Evolutionary conservation across 1,140 invertebrate genomes (phyloP), one percentile per base, ranked within the genome.

Genomic region (Aphelinus atriplicis): DNA sequence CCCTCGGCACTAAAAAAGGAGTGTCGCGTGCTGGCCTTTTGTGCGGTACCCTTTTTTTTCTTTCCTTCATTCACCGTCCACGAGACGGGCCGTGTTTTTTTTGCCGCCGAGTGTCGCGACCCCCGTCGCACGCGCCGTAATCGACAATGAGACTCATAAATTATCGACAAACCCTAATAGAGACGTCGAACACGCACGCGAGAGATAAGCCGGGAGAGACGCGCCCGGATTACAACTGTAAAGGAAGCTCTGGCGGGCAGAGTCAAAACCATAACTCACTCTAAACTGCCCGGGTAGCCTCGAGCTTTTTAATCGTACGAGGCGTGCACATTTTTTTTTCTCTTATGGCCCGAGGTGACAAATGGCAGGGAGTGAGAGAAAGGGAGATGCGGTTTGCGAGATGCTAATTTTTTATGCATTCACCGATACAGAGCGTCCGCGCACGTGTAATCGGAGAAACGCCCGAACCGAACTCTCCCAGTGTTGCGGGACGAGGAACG

Each of bases 101-200:
- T 72, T 69, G n/a, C 26, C 63, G 50, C 53, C 58, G 56, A 3
- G 48, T 75, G 76, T 77, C 78, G 73, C 77, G 26, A 75, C 75
- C 78, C 81, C 79, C 76, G 80, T 87, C 84, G 10, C 50, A 84
- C 73, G 82, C 82, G 84, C 84, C 85, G 84, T 87, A 87, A 87
- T 87, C 83, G 84, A 86, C 87, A 87, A 87, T 87, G 75, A 80
- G 64, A 83, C 82, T 83, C 83, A 87, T 88, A 88, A 88, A 88
- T 88, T 88, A 87, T 86, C 83, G 68, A 72, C 68, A 75, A 79
- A 80, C 84, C 86, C 85, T 86, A 87, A 88, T 87, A 85, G 85
- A 88, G 84, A 81, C 82, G 81, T 87, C 80, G 68, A 76, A 77
- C 72, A 77, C 71, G 74, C 56, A 64, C 75, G 77, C n/a, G 62